A percentile compares a stretch with the other conserved stretches of the same genome.
Conservation (phyloP, 1,140 invertebrate species). For the Schlechtendalia chinensis region DNA sequence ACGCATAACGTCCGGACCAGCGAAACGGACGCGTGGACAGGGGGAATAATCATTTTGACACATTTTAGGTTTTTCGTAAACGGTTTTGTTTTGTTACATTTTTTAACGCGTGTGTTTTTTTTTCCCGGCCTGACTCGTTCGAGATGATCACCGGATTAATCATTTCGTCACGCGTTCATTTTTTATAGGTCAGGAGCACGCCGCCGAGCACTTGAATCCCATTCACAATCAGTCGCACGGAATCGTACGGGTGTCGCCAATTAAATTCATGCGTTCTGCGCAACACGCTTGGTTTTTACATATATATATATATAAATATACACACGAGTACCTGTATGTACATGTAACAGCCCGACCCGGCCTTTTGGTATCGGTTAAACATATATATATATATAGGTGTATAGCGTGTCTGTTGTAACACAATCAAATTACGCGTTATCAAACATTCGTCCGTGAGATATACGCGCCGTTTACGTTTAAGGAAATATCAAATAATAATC, state of each 20-base stretch:
- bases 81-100: background rate
- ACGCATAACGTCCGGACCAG: background rate
- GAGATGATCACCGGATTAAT: background rate
- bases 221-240: background rate
- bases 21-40: background rate
- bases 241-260: background rate
- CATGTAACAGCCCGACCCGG: too few species aligned
- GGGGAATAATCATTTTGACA: background rate
- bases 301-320: too few species aligned
- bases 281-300: too few species aligned
- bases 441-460: too few species aligned
- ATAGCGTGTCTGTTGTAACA: too few species aligned
- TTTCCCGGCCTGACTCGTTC: background rate
- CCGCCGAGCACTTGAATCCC: background rate
- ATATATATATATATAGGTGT: too few species aligned
- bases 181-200: too few species aligned
- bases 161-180: background rate
- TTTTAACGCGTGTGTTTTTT: background rate
- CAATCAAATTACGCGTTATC: too few species aligned
- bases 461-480: too few species aligned
- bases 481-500: too few species aligned
- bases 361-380: too few species aligned
- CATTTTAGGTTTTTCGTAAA: background rate
- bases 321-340: too few species aligned
- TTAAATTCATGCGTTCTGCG: background rate